Base-by-base conservation (phyloP, 2,888 invertebrate species). In the Sinodicranocentrus sp. region DNA sequence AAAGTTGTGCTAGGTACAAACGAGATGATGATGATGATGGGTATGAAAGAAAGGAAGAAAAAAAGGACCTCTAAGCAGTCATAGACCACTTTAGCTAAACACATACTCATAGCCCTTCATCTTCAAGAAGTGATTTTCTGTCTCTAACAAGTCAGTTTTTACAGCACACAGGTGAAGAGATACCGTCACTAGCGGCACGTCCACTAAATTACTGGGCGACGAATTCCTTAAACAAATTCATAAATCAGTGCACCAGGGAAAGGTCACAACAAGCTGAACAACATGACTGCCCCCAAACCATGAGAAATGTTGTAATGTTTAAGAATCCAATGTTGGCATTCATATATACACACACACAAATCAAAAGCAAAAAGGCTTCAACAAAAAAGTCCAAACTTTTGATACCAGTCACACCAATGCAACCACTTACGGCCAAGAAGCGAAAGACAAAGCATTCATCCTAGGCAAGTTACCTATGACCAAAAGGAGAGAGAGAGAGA, bases 191-290 rank as follows among this genome's bases (percentile, higher is more conserved):
- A 44, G 85, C 88, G 88, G 88, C 88, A 88, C 88, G 85, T 88
- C 88, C 86, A 85, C 87, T 82, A 87, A 88, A 87, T 88, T 88
- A 88, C 86, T 88, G 87, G 88, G 88, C 87, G 88, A 88, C 88
- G 88, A 88, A 88, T 88, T 88, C 88, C 87, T 87, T 86, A 87
- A 87, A 85, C 87, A 88, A 87, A 87, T 88, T 88, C 88, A 88
- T 88, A 88, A 88, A 88, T 88, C 88, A 88, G 87, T 85, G 76
- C 80, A 84, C 73, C 21, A 59, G 63, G 84, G 85, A 86, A 88
- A 86, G 88, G 88, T 88, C 88, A 88, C 86, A 88, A 88, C 88
- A 88, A 82, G 70, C 67, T 63, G 43, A 68, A 76, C 48, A 75
- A 63, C 61, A 75, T 70, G 82, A 75, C 82, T 82, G 76, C 75